Percentiles rank a stretch among this genome's conserved stretches.
Evolutionary conservation across 2,113 vertebrate genomes (phyloP).

Genomic region (Oenanthe melanoleuca): DNA sequence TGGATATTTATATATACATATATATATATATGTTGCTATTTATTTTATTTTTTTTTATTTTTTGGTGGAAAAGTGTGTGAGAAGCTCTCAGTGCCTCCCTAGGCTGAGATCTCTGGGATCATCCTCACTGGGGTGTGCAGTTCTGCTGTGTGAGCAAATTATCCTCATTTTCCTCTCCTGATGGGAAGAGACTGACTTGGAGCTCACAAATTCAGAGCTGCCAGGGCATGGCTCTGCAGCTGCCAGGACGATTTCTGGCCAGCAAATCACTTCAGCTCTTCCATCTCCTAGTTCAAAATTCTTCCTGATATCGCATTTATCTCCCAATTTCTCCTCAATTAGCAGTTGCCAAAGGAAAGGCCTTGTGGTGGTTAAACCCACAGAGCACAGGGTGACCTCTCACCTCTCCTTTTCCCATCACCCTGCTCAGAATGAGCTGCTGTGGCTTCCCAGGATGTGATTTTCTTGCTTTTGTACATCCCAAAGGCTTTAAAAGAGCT

Average conservation of each 20-base stretch:
- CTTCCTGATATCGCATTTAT: neutral
- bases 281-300: neutral
- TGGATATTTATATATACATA: neutral
- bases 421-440: neutral
- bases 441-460: neutral
- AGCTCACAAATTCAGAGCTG: neutral
- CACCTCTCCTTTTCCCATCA: neutral
- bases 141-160: neutral
- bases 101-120: neutral
- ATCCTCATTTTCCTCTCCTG: neutral
- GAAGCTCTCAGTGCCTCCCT: neutral
- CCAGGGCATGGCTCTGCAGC: neutral
- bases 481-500: neutral
- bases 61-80: neutral
- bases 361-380: neutral
- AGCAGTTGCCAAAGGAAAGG: neutral
- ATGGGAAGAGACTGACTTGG: neutral
- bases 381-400: neutral
- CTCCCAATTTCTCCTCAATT: neutral
- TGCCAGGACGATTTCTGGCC: neutral
- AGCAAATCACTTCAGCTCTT: neutral
- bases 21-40: too few species aligned
- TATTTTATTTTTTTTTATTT: neutral
- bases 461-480: neutral
- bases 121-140: rapidly evolving